Conservation (phyloP, 2,888 invertebrate species). For the Mythimna pallens region DNA sequence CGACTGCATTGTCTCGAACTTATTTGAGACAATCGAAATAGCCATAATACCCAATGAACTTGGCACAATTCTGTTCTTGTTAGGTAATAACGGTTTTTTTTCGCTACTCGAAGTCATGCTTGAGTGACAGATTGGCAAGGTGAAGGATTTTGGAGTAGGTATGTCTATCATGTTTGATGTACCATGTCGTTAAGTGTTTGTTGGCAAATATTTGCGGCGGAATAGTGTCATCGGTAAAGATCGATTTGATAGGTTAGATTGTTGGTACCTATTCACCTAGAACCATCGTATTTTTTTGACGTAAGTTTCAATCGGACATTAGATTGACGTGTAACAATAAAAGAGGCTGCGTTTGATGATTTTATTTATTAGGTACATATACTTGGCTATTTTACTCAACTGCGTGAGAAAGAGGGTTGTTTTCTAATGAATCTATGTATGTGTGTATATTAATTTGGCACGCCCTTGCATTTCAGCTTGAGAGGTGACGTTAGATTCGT, state of each 20-base stretch:
- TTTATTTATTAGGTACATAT: too few relatives aligned
- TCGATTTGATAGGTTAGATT: neutral
- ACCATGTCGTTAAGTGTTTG: conserved; percentile 44
- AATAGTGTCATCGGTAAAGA: conserved; percentile 1
- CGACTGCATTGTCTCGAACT: conserved; percentile 50
- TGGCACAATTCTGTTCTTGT: conserved; percentile 71
- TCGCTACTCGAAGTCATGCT: conserved; percentile 65
- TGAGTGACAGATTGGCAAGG: conserved; percentile 71
- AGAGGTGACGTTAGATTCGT: too few relatives aligned
- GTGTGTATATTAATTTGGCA: too few relatives aligned
- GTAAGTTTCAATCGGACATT: too few relatives aligned
- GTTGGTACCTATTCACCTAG: neutral
- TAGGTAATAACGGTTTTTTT: conserved; percentile 72
- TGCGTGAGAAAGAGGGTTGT: too few relatives aligned
- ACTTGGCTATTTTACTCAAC: too few relatives aligned
- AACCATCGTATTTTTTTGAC: too few relatives aligned
- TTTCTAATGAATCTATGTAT: too few relatives aligned
- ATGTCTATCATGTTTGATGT: conserved; percentile 52
- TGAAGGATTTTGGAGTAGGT: conserved; percentile 67
- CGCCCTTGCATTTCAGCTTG: too few relatives aligned
- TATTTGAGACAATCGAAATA: conserved; percentile 50
- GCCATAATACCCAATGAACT: conserved; percentile 71
- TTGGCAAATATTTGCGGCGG: conserved; percentile 32
- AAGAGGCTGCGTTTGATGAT: too few relatives aligned
- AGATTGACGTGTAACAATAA: too few relatives aligned